Conservation (phyloP, 2,797 vertebrate genomes). For the Limosa lapponica region DNA sequence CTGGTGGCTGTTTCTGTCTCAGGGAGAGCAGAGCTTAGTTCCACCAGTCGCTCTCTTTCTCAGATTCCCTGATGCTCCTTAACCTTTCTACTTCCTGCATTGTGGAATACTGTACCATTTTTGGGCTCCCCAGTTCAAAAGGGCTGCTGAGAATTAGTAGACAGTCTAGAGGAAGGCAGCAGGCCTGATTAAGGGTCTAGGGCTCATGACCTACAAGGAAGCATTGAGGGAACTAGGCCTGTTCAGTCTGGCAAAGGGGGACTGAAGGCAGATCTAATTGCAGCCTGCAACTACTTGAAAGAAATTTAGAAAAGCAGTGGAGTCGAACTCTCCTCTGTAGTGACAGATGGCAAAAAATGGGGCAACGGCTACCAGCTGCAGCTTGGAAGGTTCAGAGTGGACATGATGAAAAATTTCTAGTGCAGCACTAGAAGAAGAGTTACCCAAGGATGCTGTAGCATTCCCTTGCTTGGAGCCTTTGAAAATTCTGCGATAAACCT, state of each 20-base stretch:
- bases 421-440: not conserved
- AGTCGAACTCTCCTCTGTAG: not conserved
- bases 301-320: not conserved
- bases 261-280: not conserved
- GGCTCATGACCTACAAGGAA: not conserved
- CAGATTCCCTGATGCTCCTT: not conserved
- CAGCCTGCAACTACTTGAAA: not conserved
- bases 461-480: not conserved
- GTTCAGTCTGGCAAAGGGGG: not conserved
- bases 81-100: not conserved
- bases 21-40: not conserved
- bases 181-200: not conserved
- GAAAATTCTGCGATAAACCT: not conserved
- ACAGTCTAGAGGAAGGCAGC: not conserved
- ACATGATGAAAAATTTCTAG: not conserved
- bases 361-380: not conserved
- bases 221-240: not conserved
- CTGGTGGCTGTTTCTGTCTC: not conserved
- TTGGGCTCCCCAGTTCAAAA: not conserved
- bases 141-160: not conserved
- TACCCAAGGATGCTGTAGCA: not conserved
- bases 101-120: not conserved
- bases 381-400: not conserved
- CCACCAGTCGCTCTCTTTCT: not conserved
- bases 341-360: not conserved